Evolutionary conservation across 2,113 vertebrate genomes (phyloP).

Genomic region (Elachura formosa): DNA sequence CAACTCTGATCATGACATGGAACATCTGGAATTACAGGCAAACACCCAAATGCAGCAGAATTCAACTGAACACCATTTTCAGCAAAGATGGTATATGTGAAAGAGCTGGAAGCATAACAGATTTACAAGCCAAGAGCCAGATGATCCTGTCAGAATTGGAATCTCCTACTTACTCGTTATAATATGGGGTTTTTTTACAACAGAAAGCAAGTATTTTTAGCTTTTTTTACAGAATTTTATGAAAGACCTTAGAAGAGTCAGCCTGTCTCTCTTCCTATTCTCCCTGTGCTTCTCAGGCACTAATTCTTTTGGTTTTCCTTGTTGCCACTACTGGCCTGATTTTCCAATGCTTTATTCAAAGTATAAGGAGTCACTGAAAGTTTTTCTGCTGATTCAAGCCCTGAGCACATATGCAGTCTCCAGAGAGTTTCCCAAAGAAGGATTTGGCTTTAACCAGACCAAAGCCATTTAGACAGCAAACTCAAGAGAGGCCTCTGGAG

Average conservation of each 20-base stretch:
- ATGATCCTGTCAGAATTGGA: background rate
- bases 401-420: background rate
- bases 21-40: constrained; percentile 3
- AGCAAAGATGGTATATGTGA: background rate
- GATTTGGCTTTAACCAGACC: background rate
- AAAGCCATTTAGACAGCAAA: background rate
- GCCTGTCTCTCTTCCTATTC: background rate
- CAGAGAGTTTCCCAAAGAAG: background rate
- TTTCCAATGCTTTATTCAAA: background rate
- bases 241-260: background rate
- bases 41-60: background rate
- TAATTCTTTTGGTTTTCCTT: background rate
- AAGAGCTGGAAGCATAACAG: background rate
- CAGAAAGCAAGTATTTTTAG: background rate
- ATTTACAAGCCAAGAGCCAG: background rate
- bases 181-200: background rate
- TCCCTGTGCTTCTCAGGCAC: background rate
- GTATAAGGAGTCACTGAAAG: background rate
- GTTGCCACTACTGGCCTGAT: background rate
- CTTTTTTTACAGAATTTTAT: background rate
- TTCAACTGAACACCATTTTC: background rate
- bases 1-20: background rate
- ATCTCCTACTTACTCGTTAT: background rate
- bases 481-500: background rate
- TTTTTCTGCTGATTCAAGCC: background rate